phyloP scores from a whole-genome alignment of 2,113 vertebrate species.

The Pitta sordida region DNA sequence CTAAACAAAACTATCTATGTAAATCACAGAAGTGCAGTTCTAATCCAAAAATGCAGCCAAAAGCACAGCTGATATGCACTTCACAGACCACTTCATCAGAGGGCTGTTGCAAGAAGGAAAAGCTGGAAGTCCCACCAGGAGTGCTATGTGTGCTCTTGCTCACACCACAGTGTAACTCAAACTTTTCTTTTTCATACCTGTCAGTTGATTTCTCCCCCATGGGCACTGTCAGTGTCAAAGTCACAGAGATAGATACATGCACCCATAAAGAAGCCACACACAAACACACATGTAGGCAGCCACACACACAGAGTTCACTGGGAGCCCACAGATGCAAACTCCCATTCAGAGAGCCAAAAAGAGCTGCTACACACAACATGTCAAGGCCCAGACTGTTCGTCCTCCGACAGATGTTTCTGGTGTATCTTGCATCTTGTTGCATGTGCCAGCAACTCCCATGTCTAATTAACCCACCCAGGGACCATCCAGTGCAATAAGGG shows the following conservation, averaged over 20 bases:
- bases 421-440: background rate
- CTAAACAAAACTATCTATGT: background rate
- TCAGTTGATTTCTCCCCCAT: background rate
- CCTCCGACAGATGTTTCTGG: background rate
- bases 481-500: rapidly evolving
- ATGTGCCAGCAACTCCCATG: background rate
- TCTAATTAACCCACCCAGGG: background rate
- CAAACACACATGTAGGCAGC: background rate
- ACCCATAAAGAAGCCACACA: background rate
- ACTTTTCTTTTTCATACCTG: background rate
- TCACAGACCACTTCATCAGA: background rate
- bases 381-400: background rate
- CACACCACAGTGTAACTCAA: background rate
- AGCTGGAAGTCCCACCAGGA: background rate
- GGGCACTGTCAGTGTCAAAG: background rate
- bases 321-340: background rate
- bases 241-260: rapidly evolving
- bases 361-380: rapidly evolving
- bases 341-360: too few relatives aligned
- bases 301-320: background rate
- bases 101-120: background rate
- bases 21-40: background rate
- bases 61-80: background rate
- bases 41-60: background rate
- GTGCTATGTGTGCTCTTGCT: background rate